Conservation (phyloP, 2,113 vertebrate genomes). For the Pangasianodon gigas region DNA sequence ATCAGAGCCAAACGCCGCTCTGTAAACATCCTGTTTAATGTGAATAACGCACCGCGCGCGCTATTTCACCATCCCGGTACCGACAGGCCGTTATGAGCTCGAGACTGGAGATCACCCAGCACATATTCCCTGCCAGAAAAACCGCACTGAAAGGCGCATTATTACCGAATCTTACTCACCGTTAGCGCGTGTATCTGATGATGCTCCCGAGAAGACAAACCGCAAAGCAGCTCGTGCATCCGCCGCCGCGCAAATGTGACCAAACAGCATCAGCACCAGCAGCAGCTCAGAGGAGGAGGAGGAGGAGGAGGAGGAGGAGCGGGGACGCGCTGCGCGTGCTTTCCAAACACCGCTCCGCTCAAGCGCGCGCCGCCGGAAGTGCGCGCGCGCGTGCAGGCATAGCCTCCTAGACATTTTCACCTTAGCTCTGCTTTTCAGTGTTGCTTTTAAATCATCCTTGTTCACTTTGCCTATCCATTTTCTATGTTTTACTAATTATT, state of each 20-base stretch:
- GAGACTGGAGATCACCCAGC: neutral
- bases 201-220: slow-evolving; percentile 3
- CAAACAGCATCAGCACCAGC: slow-evolving; percentile 27
- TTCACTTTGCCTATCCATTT: neutral
- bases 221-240: slow-evolving; percentile 27
- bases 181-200: neutral
- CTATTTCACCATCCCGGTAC: neutral
- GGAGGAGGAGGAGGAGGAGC: neutral
- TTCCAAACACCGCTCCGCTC: too few relatives aligned
- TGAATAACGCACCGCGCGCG: slow-evolving; percentile 7
- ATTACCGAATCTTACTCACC: neutral
- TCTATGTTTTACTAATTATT: neutral
- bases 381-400: neutral
- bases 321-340: slow-evolving; percentile 13
- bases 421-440: neutral
- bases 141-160: neutral
- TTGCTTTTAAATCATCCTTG: neutral
- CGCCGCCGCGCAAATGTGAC: slow-evolving; percentile 20
- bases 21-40: neutral
- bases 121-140: neutral
- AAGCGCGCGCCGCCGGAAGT: neutral
- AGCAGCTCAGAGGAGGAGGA: neutral
- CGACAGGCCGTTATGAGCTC: slow-evolving; percentile 9
- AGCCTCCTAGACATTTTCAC: neutral
- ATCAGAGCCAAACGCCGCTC: neutral